Percentiles rank a stretch among this genome's conserved stretches.
Evolutionary conservation across 2,113 vertebrate species (phyloP).

Genomic region (Gopherus evgoodei): DNA sequence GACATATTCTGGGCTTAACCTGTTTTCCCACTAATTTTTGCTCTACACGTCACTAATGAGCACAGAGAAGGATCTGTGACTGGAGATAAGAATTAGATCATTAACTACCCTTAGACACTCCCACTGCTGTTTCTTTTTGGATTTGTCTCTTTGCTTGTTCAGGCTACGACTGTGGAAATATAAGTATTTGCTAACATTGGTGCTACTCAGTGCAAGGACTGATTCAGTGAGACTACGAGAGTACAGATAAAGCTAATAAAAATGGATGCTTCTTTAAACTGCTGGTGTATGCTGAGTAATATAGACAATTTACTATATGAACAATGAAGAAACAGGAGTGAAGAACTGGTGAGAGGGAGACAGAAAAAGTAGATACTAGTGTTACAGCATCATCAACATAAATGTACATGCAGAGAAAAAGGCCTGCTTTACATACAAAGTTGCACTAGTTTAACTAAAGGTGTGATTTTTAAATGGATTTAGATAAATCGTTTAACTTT

Average conservation of each 20-base stretch:
- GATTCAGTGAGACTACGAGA: accelerated
- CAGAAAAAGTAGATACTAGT: not conserved
- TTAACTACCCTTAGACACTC: not conserved
- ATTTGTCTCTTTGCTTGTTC: not conserved
- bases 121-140: not conserved
- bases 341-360: not conserved
- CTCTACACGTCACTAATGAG: not conserved
- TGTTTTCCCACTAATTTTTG: not conserved
- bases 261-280: not conserved
- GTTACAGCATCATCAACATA: not conserved
- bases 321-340: not conserved
- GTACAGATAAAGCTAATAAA: not conserved
- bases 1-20: not conserved
- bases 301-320: no score
- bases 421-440: not conserved
- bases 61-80: not conserved
- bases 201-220: not conserved
- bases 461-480: not conserved
- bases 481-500: not conserved
- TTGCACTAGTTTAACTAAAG: not conserved
- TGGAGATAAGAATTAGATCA: not conserved
- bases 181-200: accelerated
- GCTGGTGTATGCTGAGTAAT: not conserved
- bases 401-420: not conserved
- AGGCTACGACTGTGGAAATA: not conserved